Evolutionary conservation across 2,797 vertebrate genomes (phyloP), one percentile per base, ranked within the genome.

Genomic region (Eulemur coronatus): DNA sequence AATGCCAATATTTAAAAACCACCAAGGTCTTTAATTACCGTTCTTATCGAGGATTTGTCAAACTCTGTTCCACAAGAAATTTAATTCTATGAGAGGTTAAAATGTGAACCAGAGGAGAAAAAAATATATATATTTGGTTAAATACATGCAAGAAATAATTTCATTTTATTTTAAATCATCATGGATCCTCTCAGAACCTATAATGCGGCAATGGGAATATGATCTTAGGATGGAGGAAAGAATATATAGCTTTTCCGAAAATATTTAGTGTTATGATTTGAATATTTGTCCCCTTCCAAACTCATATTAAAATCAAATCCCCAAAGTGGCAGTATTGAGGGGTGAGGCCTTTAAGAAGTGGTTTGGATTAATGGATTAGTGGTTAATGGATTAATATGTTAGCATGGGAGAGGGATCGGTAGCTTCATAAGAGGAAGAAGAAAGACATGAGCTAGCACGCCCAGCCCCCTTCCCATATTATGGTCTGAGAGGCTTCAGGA

Each of bases 1-100:
- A 97, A 80, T 41, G 41, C 55, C 52, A 93, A 14, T 76, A 92
- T 67, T 87, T 96, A 75, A 90, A 95, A 97, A 43, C 41, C 61
- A 92, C 43, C 48, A 78, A 79, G 43, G 20, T 88, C 20, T 96
- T 96, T 88, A 93, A 88, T 78, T 65, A 95, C 26, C 46, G 63
- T 57, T 94, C 87, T 61, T 78, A 84, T 92, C 30, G 73, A 61
- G 52, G 5, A 24, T 76, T 87, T 85, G 55, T 75, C 67, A 81
- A 96, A 69, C 41, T 65, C 6, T 69, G 5, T 73, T 84, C 22
- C 67, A 63, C 18, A 88, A 87, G 78, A 97, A 84, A 94, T 33
- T 63, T 75, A 46, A 30, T 73, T 79, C 59, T 89, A 28, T 4
- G 63, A 81, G 76, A 92, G n/a, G 4, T 78, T 76, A 90, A 38